Percentiles rank a stretch among this genome's conserved stretches.
These are phyloP conservation scores for Polyodon spathula DNA, from an alignment of 2,113 vertebrate species.

Conservation along the genomic window DNA sequence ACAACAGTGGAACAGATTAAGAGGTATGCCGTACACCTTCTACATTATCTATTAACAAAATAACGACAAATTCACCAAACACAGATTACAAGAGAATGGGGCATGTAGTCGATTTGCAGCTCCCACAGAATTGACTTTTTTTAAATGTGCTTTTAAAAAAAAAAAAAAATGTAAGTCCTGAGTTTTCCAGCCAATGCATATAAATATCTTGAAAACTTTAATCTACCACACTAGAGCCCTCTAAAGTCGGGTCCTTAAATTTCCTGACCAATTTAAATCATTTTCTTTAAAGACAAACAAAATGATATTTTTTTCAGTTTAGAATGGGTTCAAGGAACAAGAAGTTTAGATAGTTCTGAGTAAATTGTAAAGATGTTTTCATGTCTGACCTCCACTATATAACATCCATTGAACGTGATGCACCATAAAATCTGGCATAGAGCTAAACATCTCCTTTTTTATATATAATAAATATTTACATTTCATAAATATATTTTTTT, in stretches of 20 bases:
- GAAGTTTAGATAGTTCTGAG: not conserved
- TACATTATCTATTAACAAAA: slow-evolving; percentile 61
- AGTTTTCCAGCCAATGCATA: slow-evolving; percentile 63
- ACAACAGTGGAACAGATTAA: slow-evolving; percentile 59
- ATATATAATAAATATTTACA: slow-evolving; percentile 61
- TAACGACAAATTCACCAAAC: slow-evolving; percentile 64
- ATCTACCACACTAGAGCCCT: slow-evolving; percentile 44
- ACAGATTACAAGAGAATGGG: slow-evolving; percentile 26
- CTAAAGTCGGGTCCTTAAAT: too few species aligned
- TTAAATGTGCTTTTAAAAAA: slow-evolving; percentile 64
- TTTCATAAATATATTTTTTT: slow-evolving; percentile 62
- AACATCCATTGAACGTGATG: too few species aligned
- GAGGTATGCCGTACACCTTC: slow-evolving; percentile 62
- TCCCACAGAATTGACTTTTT: slow-evolving; percentile 40
- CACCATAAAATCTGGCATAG: slow-evolving; percentile 11
- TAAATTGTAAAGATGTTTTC: slow-evolving; percentile 2
- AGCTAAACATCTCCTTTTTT: slow-evolving; percentile 25
- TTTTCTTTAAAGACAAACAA: too few species aligned
- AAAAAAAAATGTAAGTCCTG: slow-evolving; percentile 60
- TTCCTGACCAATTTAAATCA: too few species aligned
- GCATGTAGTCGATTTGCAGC: slow-evolving; percentile 32
- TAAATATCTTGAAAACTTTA: slow-evolving; percentile 38
- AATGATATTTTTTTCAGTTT: too few species aligned
- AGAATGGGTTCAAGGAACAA: too few species aligned
- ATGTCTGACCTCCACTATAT: slow-evolving; percentile 1